Base-by-base conservation (phyloP, 1,140 invertebrate species). In the Conus betulinus region DNA sequence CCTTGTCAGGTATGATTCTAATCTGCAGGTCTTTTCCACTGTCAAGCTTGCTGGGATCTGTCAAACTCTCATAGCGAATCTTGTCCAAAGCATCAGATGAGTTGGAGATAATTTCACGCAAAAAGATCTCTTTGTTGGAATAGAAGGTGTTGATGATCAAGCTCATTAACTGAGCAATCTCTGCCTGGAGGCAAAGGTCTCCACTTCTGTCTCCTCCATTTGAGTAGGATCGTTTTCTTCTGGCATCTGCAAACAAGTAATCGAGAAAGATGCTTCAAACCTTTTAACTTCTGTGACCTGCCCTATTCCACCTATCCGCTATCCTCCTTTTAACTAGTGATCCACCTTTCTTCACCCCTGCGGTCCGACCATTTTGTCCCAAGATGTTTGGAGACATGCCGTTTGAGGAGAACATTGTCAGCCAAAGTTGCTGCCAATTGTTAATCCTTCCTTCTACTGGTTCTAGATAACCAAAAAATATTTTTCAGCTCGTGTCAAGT, bases 71-170 rank as follows among this genome's bases (percentile, higher is more conserved):
- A 96, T 99, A 99, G n/a, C 96, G 92, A 90, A 97, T 96, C 92
- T 97, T 97, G 92, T 97, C 96, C 90, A 97, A 93, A 85, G 96
- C 97, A 96, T 98, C 98, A 78, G 98, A 98, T 3, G 98, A 97
- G 91, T 98, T 98, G 11, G 97, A 98, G 92, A 98, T 97, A 94
- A 99, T 97, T 96, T 99, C 99, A 96, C 99, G 96, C 88, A 99
- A 97, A 96, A 99, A 99, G 91, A 99, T 99, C 96, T 99, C 99
- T 96, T 99, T 99, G 96, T 99, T 99, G 0, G 98, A 99, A 95
- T 99, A 99, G 96, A 99, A 99, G 74, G 99, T 99, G 97, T 99
- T 99, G 97, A 99, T 99, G 96, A 99, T 99, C 94, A 99, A 96
- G 90, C 97, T 98, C 98, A 99, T 99, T 95, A 99, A 97, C 97